These are phyloP conservation scores for Holacanthella duospinosa DNA, from an alignment of 2,888 invertebrate genomes.

Conservation along the genomic window DNA sequence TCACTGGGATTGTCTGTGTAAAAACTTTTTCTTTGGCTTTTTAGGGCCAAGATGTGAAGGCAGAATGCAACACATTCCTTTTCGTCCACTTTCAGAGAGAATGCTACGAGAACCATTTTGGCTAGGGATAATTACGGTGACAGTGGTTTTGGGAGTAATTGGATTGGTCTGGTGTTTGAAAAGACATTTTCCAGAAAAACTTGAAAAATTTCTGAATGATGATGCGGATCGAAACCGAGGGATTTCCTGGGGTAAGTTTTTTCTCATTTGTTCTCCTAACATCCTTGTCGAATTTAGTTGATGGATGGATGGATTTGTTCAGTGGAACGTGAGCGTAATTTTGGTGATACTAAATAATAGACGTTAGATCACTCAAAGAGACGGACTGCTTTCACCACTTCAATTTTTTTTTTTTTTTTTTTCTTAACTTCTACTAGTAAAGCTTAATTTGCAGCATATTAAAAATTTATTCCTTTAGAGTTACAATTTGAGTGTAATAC, in stretches of 20 bases:
- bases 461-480: too few species aligned
- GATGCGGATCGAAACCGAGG: slow-evolving; percentile 60
- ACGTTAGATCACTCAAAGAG: neutral
- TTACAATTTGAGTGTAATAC: too few species aligned
- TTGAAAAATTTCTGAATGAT: slow-evolving; percentile 69
- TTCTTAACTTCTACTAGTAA: neutral
- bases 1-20: neutral
- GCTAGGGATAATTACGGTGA: slow-evolving; percentile 75
- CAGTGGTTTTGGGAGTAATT: slow-evolving; percentile 64
- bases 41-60: slow-evolving; percentile 55
- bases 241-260: slow-evolving; percentile 35
- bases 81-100: slow-evolving; percentile 61
- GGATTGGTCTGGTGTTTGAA: slow-evolving; percentile 75
- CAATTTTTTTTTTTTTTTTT: neutral
- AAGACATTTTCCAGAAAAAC: slow-evolving; percentile 73
- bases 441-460: too few species aligned
- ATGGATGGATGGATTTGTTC: neutral
- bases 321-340: neutral
- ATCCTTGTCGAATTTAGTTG: neutral
- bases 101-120: slow-evolving; percentile 83
- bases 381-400: neutral
- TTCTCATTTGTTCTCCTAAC: too few species aligned
- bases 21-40: neutral
- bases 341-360: neutral
- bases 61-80: slow-evolving; percentile 57